A percentile compares a stretch with the other conserved stretches of the same genome.
Conservation (phyloP, 2,888 invertebrate genomes). For the Melieria crassipennis region DNA sequence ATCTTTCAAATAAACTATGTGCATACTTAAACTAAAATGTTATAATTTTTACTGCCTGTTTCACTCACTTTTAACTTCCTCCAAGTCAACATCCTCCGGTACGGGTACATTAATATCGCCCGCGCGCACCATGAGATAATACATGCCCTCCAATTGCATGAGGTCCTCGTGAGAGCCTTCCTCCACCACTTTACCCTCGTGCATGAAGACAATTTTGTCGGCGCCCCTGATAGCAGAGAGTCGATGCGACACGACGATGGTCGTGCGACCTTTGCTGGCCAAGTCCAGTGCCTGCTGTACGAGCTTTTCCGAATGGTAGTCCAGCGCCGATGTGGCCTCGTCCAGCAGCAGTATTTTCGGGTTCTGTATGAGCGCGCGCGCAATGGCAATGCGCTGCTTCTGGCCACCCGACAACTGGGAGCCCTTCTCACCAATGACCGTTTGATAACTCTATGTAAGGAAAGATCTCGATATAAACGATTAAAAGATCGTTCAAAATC, state of each 20-base stretch:
- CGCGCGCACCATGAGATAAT: slow-evolving; percentile 73
- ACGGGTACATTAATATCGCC: slow-evolving; percentile 56
- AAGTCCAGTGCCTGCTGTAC: slow-evolving; percentile 84
- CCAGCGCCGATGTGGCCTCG: slow-evolving; percentile 87
- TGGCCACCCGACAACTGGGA: slow-evolving; percentile 86
- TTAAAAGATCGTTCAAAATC: neutral
- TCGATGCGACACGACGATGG: slow-evolving; percentile 80
- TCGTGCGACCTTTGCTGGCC: slow-evolving; percentile 79
- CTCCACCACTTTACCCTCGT: slow-evolving; percentile 77
- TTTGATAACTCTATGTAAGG: slow-evolving; percentile 76
- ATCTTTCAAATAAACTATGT: too few relatives aligned
- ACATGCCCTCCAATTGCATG: slow-evolving; percentile 72
- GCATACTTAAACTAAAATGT: too few relatives aligned
- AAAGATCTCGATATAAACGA: neutral
- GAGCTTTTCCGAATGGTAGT: slow-evolving; percentile 81
- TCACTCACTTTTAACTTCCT: slow-evolving; percentile 54
- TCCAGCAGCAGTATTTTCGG: slow-evolving; percentile 81
- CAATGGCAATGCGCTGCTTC: slow-evolving; percentile 87
- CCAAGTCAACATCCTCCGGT: slow-evolving; percentile 48
- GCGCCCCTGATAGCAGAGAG: slow-evolving; percentile 78
- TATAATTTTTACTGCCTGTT: too few relatives aligned
- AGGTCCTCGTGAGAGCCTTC: slow-evolving; percentile 80
- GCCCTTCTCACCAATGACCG: slow-evolving; percentile 81
- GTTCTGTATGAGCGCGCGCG: slow-evolving; percentile 80
- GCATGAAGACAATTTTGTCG: slow-evolving; percentile 75